Base-by-base conservation (phyloP, 2,113 vertebrate species). In the Takifugu bimaculatus region DNA sequence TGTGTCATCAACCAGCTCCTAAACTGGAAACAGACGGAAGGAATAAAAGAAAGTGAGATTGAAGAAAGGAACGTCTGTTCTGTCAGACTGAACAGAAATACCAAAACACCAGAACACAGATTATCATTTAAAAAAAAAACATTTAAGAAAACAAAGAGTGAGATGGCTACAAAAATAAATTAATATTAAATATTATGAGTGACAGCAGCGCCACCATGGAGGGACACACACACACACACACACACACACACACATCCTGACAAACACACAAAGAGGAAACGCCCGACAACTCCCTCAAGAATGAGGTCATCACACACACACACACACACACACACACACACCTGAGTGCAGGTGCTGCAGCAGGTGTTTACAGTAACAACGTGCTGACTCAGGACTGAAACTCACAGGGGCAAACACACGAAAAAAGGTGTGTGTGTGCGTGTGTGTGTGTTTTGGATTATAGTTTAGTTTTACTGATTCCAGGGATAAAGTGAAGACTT, bases 301-400 rank as follows among this genome's bases (percentile, higher is more conserved):
- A 35, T 35, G 32, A 35, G 32, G 32, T 7, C 32, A 35, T 7
- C 5, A 35, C 5, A 50, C 29, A 15, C 26, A 66, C 52, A 71
- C 55, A 57, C 51, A 54, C 50, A 60, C 49, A 47, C 57, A 50
- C 54, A 50, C 62, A 26, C 56, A 54, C 60, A 15, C 43, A 44
- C 35, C 26, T 35, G 35, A 50, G 64, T 57, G 48, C n/a, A 26
- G 50, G 29, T 28, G n/a, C 28, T 65, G 67, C 68, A 68, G 75
- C 80, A 83, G 79, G 79, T 80, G 81, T 82, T 82, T 74, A 47
- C 58, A 77, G 52, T 60, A 13, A 60, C 59, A 68, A 82, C 77
- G 72, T 14, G 72, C 67, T 74, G 81, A 84, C 54, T 82, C 84
- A 80, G 74, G 2, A 20, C 42, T 54, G 13, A 66, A 49, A 28